Evolutionary conservation across 2,113 vertebrate species (phyloP).

Genomic region (Trichomycterus rosablanca): DNA sequence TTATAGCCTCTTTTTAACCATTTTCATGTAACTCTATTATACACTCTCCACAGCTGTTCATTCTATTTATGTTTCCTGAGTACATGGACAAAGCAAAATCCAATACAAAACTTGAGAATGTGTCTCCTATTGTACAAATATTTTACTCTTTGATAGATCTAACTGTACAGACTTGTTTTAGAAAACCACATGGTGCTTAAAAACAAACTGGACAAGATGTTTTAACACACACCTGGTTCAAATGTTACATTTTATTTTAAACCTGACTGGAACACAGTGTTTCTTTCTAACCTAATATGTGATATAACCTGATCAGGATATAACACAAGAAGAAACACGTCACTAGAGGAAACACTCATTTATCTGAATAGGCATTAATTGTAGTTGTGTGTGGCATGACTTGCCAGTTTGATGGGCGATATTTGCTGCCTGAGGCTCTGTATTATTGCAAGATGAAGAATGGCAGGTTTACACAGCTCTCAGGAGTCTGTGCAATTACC

Average conservation of each 20-base stretch:
- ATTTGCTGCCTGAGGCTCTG: constrained; percentile 2
- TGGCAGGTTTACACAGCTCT: constrained; percentile 46
- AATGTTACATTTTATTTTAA: constrained; percentile 61
- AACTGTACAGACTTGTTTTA: constrained; percentile 44
- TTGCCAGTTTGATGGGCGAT: constrained; percentile 39
- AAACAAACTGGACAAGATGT: constrained; percentile 34
- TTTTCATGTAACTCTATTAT: no score
- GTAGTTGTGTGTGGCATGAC: constrained; percentile 30
- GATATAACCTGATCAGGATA: neutral
- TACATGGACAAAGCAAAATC: neutral
- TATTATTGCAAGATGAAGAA: constrained; percentile 21
- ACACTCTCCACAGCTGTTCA: no score
- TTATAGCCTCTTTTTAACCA: no score
- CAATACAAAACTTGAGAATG: neutral
- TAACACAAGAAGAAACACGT: no score
- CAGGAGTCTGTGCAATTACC: constrained; percentile 60
- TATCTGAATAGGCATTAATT: constrained; percentile 11
- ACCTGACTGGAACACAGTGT: constrained; percentile 48
- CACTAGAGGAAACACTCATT: constrained; percentile 11
- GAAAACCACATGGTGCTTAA: constrained; percentile 47
- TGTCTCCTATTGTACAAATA: constrained; percentile 39
- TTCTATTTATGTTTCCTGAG: no score
- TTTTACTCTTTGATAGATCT: constrained; percentile 52
- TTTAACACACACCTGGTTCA: constrained; percentile 64
- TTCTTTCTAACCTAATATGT: constrained; percentile 48